Base-by-base conservation (phyloP, 2,888 invertebrate genomes). In the Mamestra brassicae region DNA sequence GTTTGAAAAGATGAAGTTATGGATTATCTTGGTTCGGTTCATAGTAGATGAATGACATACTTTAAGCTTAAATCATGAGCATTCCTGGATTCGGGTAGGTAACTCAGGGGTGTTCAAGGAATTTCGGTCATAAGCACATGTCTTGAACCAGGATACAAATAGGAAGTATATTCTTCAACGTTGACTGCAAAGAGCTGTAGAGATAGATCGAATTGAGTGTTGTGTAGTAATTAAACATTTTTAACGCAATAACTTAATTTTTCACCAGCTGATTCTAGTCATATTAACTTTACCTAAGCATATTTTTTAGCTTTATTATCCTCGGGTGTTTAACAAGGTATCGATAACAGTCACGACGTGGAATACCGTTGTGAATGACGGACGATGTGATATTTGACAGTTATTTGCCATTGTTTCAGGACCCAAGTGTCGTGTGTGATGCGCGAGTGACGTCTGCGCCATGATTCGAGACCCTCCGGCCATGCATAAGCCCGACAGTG, bases 381-480 rank as follows among this genome's bases (percentile, higher is more conserved):
- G 2, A 65, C 52, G n/a, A 42, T 42, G 26, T 69, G 54, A 58
- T 66, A 63, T 70, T 62, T 74, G 58, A 79, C 76, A 81, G 69
- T 83, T 79, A 57, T 76, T 70, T 77, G 74, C 60, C 64, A 74
- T 95, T 94, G 93, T 96, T 96, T 78, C 94, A 96, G 96, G 87
- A 86, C 68, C 81, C 69, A 85, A 85, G 75, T 83, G 65, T 74
- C 75, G 73, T 83, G 90, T 93, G 96, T 93, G 92, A 96, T 96
- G 96, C 89, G 90, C 88, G 92, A 94, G 93, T 97, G 94, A 96
- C 94, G 89, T 91, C 81, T 75, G 83, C 94, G 91, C 87, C 85
- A 97, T 97, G 97, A 97, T 97, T 87, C 96, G 97, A 88, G 97
- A 97, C 87, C 97, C 96, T 77, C 97, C 96, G 92, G 96, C 97